Evolutionary conservation across 2,113 vertebrate species (phyloP).

Genomic region (Panurus biarmicus): DNA sequence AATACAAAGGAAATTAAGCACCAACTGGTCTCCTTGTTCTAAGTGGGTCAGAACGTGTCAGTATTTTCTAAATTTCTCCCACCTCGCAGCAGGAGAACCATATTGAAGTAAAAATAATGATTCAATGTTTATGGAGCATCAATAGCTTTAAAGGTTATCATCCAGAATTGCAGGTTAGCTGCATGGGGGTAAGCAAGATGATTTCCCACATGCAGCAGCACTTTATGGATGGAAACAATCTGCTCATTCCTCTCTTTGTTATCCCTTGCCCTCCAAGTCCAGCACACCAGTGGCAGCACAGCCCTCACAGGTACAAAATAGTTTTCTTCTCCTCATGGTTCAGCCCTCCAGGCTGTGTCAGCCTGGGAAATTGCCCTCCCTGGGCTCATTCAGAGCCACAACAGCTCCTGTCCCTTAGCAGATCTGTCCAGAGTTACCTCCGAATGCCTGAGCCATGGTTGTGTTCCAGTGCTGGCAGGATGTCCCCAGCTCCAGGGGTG

Average conservation of each 20-base stretch:
- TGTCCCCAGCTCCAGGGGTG: neutral
- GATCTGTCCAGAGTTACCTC: neutral
- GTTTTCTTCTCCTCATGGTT: neutral
- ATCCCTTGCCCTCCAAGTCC: rapidly evolving
- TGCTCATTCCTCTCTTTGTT: neutral
- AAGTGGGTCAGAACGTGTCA: neutral
- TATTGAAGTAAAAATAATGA: slow-evolving; percentile 17
- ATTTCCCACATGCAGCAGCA: neutral
- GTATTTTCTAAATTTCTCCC: slow-evolving; percentile 2
- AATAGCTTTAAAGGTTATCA: neutral
- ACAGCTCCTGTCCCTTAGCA: neutral
- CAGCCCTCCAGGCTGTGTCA: neutral
- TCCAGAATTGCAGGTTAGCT: neutral
- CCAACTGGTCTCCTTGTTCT: neutral
- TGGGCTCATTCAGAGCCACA: neutral
- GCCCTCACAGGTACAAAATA: neutral
- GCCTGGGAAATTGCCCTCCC: neutral
- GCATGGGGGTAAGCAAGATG: neutral
- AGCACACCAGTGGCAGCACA: neutral
- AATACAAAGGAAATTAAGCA: slow-evolving; percentile 22
- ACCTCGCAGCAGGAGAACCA: neutral
- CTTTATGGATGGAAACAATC: neutral
- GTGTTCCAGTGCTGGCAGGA: neutral
- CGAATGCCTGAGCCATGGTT: rapidly evolving
- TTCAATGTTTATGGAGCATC: neutral